Base-by-base conservation (phyloP, 2,888 invertebrate genomes). In the Pyrgus malvae region DNA sequence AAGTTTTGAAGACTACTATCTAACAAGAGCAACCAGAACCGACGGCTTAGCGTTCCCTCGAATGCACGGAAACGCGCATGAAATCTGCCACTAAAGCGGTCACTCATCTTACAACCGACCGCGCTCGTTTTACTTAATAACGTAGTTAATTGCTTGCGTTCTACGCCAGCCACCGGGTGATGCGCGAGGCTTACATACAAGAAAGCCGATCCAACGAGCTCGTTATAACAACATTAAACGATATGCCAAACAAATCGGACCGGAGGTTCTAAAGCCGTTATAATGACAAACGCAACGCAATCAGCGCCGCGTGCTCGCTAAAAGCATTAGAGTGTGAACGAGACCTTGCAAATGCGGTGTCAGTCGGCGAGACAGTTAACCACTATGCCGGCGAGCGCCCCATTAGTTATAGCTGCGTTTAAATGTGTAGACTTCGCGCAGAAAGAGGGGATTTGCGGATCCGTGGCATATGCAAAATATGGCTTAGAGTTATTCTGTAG, bases 291-390 rank as follows among this genome's bases (percentile, higher is more conserved):
- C 70, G 64, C 55, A 58, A 57, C 45, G 60, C 57, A 58, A 61
- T 61, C 57, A 66, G 59, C 49, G 60, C 41, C 42, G n/a, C 21
- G 51, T 51, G 51, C 44, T 29, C 44, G 54, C 49, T 48, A 46
- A 54, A 46, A 54, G 53, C 53, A 54, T 54, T 59, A 44, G 58
- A 57, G 63, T 50, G 51, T 53, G 58, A 53, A 56, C 58, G 55
- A 60, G 64, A 62, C 56, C 64, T 65, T 57, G 66, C 61, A 63
- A 70, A 69, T 65, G 63, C 61, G 48, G 63, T 67, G 68, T 70
- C 68, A 68, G 66, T 61, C 45, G 56, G 33, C 44, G 37, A 55
- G 62, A 59, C 58, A 66, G 53, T 38, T 67, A 70, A 66, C 66
- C 61, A 61, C 65, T 59, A 63, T 35, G 61, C 60, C 64, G 60